These are phyloP conservation scores for Callimorpha dominula DNA, from an alignment of 2,888 invertebrate genomes.

Conservation along the genomic window DNA sequence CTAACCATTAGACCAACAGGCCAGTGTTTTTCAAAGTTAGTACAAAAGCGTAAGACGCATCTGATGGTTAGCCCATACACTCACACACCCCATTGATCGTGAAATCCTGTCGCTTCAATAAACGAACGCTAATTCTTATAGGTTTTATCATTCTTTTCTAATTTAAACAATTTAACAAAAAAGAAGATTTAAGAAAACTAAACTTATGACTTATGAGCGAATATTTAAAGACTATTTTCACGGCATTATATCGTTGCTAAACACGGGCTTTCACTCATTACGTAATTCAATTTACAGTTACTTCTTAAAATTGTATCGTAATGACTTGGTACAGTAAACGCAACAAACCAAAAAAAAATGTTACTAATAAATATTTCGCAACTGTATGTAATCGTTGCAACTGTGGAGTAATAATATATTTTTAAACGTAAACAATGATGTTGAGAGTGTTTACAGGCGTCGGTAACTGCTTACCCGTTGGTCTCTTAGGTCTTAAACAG, in stretches of 20 bases:
- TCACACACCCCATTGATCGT: too few species aligned
- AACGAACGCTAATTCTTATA: too few species aligned
- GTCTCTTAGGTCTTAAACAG: neutral
- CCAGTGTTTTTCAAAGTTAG: too few species aligned
- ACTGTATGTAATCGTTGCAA: neutral
- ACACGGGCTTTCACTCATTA: neutral
- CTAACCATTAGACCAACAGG: too few species aligned
- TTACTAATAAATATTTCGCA: neutral
- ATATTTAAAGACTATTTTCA: neutral
- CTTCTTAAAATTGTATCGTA: neutral
- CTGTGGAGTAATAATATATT: neutral
- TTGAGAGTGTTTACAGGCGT: neutral
- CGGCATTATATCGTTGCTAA: neutral
- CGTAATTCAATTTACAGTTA: neutral
- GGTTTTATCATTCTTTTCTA: too few species aligned
- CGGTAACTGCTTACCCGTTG: too few species aligned
- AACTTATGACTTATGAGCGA: neutral
- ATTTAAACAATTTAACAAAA: too few species aligned
- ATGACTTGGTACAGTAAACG: neutral
- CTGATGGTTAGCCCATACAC: too few species aligned
- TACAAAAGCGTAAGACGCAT: too few species aligned
- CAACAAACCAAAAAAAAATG: neutral
- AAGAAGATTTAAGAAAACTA: neutral
- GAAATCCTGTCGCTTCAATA: too few species aligned
- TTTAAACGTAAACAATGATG: neutral